A percentile compares a stretch with the other conserved stretches of the same genome.
phyloP scores from a whole-genome alignment of 1,140 invertebrate species.

The Drosophila sturtevanti region DNA sequence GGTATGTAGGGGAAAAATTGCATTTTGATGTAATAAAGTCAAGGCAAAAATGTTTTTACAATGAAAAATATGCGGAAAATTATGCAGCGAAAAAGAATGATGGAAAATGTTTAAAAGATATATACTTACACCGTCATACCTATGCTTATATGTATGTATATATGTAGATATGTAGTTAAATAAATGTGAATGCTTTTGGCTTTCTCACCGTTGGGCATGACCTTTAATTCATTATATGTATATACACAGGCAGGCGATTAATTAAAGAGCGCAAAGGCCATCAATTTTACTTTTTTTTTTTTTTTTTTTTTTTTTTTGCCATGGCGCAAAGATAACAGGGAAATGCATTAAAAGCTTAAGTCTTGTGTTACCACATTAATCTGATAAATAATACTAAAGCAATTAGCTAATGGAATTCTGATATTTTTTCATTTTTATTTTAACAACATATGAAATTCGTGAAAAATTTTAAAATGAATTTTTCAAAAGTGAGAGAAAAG shows the following conservation, averaged over 20 bases:
- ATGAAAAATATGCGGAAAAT: conserved; percentile 46
- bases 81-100: conserved; percentile 2
- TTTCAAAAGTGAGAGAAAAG: no score
- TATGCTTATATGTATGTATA: background rate
- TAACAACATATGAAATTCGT: no score
- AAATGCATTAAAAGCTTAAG: conserved; percentile 20
- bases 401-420: background rate
- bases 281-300: conserved; percentile 2
- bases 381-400: conserved; percentile 9
- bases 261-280: conserved; percentile 9
- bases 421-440: no score
- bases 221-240: conserved; percentile 11
- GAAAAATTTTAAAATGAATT: no score
- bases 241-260: conserved; percentile 2
- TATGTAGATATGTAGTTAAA: background rate
- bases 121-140: conserved; percentile 4
- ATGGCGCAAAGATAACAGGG: conserved; percentile 5
- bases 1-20: conserved; percentile 27
- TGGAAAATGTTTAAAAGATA: background rate
- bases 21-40: conserved; percentile 68
- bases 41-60: conserved; percentile 50
- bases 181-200: background rate
- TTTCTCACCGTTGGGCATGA: conserved; percentile 12
- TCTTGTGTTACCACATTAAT: background rate
- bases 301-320: background rate